Percentiles rank a stretch among this genome's conserved stretches.
Conservation (phyloP, 2,113 vertebrate genomes). For the Mirza zaza region DNA sequence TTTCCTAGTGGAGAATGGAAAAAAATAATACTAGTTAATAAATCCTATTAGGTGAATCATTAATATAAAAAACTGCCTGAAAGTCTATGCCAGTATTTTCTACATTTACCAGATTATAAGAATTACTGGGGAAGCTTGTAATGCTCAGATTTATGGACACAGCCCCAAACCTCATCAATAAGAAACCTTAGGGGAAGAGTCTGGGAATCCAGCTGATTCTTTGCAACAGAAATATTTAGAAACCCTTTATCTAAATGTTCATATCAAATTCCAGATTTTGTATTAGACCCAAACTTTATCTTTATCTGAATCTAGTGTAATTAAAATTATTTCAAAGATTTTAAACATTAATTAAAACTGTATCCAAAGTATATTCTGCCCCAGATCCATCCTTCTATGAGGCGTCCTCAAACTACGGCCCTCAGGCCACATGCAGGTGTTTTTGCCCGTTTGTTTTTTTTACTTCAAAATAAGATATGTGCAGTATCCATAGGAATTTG, state of each 20-base stretch:
- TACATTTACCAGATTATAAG: not conserved
- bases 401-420: no score
- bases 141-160: not conserved
- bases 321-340: not conserved
- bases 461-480: no score
- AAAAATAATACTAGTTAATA: not conserved
- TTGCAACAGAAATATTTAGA: not conserved
- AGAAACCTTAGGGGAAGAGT: not conserved
- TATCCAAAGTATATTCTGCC: not conserved
- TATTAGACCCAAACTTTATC: not conserved
- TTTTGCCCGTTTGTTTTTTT: no score
- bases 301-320: not conserved
- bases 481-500: no score
- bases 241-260: not conserved
- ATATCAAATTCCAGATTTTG: not conserved
- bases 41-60: not conserved
- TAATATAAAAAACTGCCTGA: not conserved
- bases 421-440: no score
- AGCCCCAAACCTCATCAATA: not conserved
- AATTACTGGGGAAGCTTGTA: not conserved
- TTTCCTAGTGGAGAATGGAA: not conserved
- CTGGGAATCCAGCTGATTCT: not conserved
- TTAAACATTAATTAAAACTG: not conserved
- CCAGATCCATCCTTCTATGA: not conserved
- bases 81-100: not conserved